phyloP scores from a whole-genome alignment of 1,140 invertebrate species.

The Tetramorium simillimum region DNA sequence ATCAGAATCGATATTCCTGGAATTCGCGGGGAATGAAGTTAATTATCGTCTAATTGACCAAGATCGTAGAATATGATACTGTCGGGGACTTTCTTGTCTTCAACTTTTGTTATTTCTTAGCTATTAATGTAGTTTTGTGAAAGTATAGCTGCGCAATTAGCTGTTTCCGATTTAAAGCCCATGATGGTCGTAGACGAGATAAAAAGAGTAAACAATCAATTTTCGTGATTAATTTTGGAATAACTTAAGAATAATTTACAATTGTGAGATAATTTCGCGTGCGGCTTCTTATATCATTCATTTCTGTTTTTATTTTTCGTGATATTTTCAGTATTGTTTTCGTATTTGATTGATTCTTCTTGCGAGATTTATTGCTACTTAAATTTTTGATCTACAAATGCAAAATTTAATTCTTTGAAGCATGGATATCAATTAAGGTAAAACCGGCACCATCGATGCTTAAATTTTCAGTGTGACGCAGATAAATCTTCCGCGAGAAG shows the following conservation, averaged over 20 bases:
- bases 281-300: neutral
- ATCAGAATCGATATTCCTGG: neutral
- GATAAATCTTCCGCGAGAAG: constrained; percentile 33
- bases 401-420: constrained; percentile 25
- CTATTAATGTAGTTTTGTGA: constrained; percentile 15
- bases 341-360: neutral
- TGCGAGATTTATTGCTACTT: neutral
- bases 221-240: neutral
- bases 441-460: constrained; percentile 23
- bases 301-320: neutral
- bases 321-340: neutral
- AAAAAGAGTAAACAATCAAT: neutral
- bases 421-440: constrained; percentile 36
- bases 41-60: constrained; percentile 40
- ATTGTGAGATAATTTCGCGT: neutral
- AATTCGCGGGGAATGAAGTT: constrained; percentile 33
- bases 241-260: neutral
- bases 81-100: neutral
- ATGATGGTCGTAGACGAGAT: neutral
- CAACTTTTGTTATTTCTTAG: constrained; percentile 18
- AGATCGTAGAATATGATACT: neutral
- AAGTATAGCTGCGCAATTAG: neutral
- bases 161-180: neutral
- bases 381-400: neutral
- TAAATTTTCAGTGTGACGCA: constrained; percentile 43